These are phyloP conservation scores for Automeris io DNA, from an alignment of 2,888 invertebrate genomes.

Conservation along the genomic window DNA sequence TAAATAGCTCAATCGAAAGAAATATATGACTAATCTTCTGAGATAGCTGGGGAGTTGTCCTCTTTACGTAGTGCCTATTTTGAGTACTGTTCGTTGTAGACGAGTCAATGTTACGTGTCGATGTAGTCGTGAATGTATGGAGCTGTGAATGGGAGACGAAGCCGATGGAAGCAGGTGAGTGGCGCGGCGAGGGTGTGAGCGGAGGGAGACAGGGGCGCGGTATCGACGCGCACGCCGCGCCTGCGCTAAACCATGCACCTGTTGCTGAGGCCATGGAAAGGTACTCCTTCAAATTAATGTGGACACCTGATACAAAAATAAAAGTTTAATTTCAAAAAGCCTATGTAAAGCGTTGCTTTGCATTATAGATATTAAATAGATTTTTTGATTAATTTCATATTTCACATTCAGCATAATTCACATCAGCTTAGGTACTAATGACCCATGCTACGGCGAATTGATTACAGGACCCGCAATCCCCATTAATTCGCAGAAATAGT, in stretches of 20 bases:
- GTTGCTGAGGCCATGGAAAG: conserved; percentile 73
- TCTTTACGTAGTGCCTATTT: conserved; percentile 11
- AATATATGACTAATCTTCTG: conserved; percentile 12
- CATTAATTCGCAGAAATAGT: too few relatives aligned
- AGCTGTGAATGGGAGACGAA: conserved; percentile 63
- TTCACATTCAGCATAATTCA: too few relatives aligned
- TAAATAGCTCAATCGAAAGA: neutral
- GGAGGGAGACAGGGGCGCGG: conserved; percentile 42
- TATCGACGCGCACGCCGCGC: conserved; percentile 70
- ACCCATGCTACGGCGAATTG: too few relatives aligned
- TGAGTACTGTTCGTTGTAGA: conserved; percentile 1
- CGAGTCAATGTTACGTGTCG: conserved; percentile 17
- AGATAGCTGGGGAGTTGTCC: neutral
- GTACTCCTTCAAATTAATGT: conserved; percentile 71
- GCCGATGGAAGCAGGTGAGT: conserved; percentile 28
- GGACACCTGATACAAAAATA: conserved; percentile 68
- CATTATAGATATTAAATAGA: too few relatives aligned
- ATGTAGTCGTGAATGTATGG: conserved; percentile 39
- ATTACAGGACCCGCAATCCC: too few relatives aligned
- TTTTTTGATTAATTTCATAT: too few relatives aligned
- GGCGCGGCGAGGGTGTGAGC: conserved; percentile 28
- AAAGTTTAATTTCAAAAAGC: conserved; percentile 45
- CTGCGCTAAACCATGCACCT: conserved; percentile 63
- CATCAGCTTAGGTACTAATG: too few relatives aligned
- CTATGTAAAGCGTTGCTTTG: conserved; percentile 20